Evolutionary conservation across 2,797 vertebrate species (phyloP), one percentile per base, ranked within the genome.

Genomic region (Dromococcyx pavoninus): DNA sequence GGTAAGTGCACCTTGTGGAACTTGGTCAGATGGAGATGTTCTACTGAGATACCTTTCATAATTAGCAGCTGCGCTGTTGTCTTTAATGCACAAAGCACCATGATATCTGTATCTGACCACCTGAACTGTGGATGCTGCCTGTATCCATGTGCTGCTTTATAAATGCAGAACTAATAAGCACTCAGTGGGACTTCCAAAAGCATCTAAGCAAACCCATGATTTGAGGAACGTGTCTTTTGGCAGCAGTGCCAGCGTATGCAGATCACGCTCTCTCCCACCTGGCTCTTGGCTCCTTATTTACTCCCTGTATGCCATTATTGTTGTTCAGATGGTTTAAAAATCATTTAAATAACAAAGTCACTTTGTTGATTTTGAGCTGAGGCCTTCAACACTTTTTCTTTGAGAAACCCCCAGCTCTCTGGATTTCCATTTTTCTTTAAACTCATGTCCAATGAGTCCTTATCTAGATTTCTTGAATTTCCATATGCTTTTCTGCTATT

Each of bases 1-100:
- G 99, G 99, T 99, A 97, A 98, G 98, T 97, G 23, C 11, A 6
- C 0, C 0, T 37, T 0, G 0, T 48, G 60, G 35, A 44, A 43
- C 57, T 41, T 43, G 30, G 25, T 76, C 48, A 15, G 8, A 2
- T n/a, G 50, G n/a, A 37, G n/a, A 44, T 44, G 41, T 33, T 61
- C 67, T 15, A 7, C n/a, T 79, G 48, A 51, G 64, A 6, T 35
- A 1, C 13, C 22, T 88, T 41, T 7, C 2, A 3, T 61, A 19
- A 67, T 80, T 41, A 62, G 39, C 61, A 93, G 66, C 27, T 91
- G 56, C n/a, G 79, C 19, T 66, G 5, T 39, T 64, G 56, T 48
- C 60, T 56, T 15, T 32, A 21, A 5, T 21, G 57, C 28, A 21
- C 27, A 65, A 51, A 74, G 16, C 2, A 5, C 33, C 30, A 35